phyloP scores from a whole-genome alignment of 2,797 vertebrate genomes.

The Coendou prehensilis region DNA sequence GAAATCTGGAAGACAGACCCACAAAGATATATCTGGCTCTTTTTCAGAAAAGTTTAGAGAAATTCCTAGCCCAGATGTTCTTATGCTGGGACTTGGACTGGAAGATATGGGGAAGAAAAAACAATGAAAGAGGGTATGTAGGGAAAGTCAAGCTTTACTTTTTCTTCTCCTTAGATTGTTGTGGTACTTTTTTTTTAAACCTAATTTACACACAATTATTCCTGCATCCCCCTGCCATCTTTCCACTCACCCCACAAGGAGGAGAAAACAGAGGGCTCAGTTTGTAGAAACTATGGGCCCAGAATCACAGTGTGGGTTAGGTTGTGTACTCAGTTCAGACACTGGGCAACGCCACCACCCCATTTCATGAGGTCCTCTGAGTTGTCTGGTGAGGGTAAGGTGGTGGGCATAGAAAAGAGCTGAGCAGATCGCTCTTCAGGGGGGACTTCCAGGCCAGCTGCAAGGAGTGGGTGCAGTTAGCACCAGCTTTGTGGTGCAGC shows the following conservation, averaged over 20 bases:
- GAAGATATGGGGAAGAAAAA: neutral
- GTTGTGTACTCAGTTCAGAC: rapidly evolving
- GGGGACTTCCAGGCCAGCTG: rapidly evolving
- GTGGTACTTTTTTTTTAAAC: neutral
- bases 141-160: neutral
- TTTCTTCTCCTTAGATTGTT: neutral
- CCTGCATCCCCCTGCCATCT: neutral
- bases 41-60: neutral
- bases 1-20: neutral
- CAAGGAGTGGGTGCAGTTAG: no score
- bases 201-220: neutral
- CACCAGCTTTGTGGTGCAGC: no score
- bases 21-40: neutral
- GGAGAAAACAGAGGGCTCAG: neutral
- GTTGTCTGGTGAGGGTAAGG: neutral
- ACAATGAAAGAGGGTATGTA: no score
- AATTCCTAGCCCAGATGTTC: neutral
- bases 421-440: neutral
- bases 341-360: rapidly evolving
- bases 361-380: no score
- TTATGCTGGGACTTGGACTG: neutral
- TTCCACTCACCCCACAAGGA: rapidly evolving
- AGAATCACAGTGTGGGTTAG: neutral
- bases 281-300: neutral
- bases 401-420: rapidly evolving